These are phyloP conservation scores for Lochmaea capreae DNA, from an alignment of 2,888 invertebrate genomes.

Conservation along the genomic window DNA sequence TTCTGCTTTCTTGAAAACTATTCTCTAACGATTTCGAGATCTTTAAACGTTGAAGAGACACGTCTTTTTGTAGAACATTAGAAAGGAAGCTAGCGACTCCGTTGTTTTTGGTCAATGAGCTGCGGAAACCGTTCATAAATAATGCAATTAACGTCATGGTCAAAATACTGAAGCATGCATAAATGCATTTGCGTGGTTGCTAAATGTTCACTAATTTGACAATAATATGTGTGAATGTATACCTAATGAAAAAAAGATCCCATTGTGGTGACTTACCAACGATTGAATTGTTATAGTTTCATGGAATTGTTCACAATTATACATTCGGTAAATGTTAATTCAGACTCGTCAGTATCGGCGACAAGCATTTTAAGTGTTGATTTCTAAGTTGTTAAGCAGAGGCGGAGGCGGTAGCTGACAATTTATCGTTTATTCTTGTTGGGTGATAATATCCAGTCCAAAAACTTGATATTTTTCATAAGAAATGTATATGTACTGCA, in stretches of 20 bases:
- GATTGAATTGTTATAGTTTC: conserved; percentile 47
- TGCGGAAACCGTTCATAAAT: conserved; percentile 29
- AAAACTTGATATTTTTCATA: too few relatives aligned
- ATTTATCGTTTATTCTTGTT: neutral
- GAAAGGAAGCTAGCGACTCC: conserved; percentile 2
- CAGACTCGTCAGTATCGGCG: conserved; percentile 54
- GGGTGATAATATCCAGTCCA: too few relatives aligned
- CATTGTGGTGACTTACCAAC: conserved; percentile 41
- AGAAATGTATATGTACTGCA: too few relatives aligned
- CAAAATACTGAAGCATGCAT: conserved; percentile 29
- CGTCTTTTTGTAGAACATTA: neutral
- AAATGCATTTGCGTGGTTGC: conserved; percentile 32
- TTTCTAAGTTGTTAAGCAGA: conserved; percentile 22
- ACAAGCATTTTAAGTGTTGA: conserved; percentile 50
- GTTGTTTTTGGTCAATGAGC: conserved; percentile 28
- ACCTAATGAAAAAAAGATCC: conserved; percentile 37
- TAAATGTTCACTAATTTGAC: conserved; percentile 38
- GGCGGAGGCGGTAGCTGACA: conserved; percentile 15
- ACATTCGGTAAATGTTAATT: conserved; percentile 55
- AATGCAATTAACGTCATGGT: conserved; percentile 30
- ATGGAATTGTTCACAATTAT: conserved; percentile 53
- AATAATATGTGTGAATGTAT: conserved; percentile 36
- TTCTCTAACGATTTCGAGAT: neutral
- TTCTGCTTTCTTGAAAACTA: too few relatives aligned
- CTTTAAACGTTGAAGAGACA: neutral